Conservation (phyloP, 2,797 vertebrate species). For the Eulemur albifrons region DNA sequence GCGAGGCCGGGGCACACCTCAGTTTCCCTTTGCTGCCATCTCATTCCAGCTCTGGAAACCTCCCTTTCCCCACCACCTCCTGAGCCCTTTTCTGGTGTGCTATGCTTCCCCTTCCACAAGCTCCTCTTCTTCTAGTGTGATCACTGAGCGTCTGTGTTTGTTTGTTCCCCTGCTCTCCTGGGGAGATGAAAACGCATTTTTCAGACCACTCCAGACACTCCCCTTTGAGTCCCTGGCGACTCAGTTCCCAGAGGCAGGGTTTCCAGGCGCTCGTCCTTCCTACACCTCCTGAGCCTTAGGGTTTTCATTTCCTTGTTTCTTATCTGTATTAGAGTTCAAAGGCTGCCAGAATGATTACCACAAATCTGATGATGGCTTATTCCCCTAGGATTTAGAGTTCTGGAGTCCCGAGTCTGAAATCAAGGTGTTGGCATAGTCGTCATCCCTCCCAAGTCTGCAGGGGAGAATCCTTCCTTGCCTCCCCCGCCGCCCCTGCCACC, state of each 20-base stretch:
- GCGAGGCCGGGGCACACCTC: fast-evolving
- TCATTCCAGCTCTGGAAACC: neutral
- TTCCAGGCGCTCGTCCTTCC: too few relatives aligned
- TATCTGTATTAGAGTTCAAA: neutral
- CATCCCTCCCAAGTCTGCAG: too few relatives aligned
- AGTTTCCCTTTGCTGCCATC: neutral
- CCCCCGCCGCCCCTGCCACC: too few relatives aligned
- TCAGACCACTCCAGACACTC: neutral
- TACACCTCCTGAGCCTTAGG: too few relatives aligned
- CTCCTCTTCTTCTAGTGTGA: neutral
- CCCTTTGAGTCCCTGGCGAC: neutral
- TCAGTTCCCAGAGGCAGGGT: neutral
- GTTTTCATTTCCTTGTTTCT: neutral
- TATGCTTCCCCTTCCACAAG: too few relatives aligned
- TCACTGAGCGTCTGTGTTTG: fast-evolving
- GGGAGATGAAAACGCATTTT: neutral
- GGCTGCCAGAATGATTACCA: neutral
- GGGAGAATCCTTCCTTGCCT: neutral
- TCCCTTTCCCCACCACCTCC: neutral
- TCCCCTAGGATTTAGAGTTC: neutral
- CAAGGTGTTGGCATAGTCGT: neutral
- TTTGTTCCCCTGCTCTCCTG: neutral
- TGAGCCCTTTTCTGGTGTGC: neutral
- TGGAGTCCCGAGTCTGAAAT: neutral
- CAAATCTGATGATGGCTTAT: neutral